A percentile compares a stretch with the other conserved stretches of the same genome.
phyloP scores from a whole-genome alignment of 2,888 invertebrate species.

The Erebia ligea region DNA sequence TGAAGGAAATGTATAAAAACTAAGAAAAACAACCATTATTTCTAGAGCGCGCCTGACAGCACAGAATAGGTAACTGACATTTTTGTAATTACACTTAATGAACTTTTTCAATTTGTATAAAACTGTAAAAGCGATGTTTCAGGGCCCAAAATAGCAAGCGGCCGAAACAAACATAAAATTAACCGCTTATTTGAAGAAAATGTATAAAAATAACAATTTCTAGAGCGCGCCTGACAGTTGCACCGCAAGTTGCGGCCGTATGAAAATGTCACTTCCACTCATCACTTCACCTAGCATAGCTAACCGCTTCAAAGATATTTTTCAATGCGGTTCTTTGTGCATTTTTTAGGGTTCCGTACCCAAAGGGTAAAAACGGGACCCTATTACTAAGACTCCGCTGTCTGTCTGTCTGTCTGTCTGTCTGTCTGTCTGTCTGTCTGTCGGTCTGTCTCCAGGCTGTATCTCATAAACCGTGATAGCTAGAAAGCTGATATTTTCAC shows the following conservation, averaged over 20 bases:
- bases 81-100: too few species aligned
- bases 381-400: too few species aligned
- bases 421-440: too few species aligned
- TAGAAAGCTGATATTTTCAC: too few species aligned
- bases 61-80: background rate
- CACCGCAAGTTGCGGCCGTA: slow-evolving; percentile 12
- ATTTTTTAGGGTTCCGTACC: too few species aligned
- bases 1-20: slow-evolving; percentile 15
- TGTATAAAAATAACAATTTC: slow-evolving; percentile 16
- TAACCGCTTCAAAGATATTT: slow-evolving; percentile 8
- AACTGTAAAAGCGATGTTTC: too few species aligned
- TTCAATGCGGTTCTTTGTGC: background rate
- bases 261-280: slow-evolving; percentile 22
- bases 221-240: slow-evolving; percentile 16
- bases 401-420: too few species aligned
- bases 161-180: background rate
- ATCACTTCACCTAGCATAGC: background rate
- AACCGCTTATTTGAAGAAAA: slow-evolving; percentile 5
- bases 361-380: too few species aligned
- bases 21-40: slow-evolving; percentile 15
- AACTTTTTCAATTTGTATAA: too few species aligned
- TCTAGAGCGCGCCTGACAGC: background rate
- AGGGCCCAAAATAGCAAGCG: too few species aligned
- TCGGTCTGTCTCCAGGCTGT: too few species aligned
- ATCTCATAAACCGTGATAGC: too few species aligned